A percentile compares a stretch with the other conserved stretches of the same genome.
Conservation (phyloP, 2,888 invertebrate genomes). For the Entomobrya multifasciata region DNA sequence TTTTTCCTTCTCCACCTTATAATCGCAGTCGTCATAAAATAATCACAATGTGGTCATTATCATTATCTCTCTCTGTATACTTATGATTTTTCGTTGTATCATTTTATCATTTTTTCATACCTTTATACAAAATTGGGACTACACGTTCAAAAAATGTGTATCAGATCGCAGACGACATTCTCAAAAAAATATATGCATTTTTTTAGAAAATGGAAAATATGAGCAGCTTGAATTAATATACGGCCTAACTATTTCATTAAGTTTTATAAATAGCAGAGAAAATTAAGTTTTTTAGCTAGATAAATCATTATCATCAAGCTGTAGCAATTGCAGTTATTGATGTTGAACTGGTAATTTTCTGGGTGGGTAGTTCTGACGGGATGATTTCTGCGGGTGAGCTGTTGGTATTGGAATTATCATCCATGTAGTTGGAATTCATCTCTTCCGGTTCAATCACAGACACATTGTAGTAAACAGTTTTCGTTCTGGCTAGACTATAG, state of each 20-base stretch:
- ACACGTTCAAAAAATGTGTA: too few species aligned
- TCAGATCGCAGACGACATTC: too few species aligned
- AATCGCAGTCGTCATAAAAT: too few species aligned
- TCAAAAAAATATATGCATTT: background rate
- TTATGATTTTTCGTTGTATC: background rate
- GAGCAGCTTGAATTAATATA: background rate
- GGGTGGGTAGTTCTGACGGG: background rate
- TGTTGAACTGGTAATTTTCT: slow-evolving; percentile 3
- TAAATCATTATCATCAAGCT: background rate
- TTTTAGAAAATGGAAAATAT: background rate
- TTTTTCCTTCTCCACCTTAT: too few species aligned
- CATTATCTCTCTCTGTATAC: too few species aligned
- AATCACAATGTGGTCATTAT: slow-evolving; percentile 9
- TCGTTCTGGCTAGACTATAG: slow-evolving; percentile 60
- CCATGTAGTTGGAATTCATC: slow-evolving; percentile 46
- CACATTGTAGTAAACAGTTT: slow-evolving; percentile 61
- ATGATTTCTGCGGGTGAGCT: background rate
- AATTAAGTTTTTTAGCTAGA: background rate
- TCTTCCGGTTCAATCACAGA: slow-evolving; percentile 59
- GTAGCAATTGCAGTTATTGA: background rate
- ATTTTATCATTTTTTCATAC: background rate
- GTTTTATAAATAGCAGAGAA: slow-evolving; percentile 2
- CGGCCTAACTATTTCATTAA: too few species aligned
- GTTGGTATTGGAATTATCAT: background rate
- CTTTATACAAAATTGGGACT: too few species aligned